Base-by-base conservation (phyloP, 2,888 invertebrate genomes). In the Coelopa pilipes region DNA sequence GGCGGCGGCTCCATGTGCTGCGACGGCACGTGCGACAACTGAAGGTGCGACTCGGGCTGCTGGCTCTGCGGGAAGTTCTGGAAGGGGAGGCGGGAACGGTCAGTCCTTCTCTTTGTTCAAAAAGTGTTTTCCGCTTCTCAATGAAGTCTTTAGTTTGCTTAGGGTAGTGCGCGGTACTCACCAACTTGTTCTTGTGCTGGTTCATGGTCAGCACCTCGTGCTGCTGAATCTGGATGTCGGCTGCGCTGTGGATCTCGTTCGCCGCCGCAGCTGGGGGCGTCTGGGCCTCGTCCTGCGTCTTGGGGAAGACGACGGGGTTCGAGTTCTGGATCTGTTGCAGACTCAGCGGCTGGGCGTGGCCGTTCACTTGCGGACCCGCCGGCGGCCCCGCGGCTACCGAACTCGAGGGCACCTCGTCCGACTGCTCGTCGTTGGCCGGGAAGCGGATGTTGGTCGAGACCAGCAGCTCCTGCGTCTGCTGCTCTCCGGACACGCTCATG, bases 391-490 rank as follows among this genome's bases (percentile, higher is more conserved):
- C 76, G 12, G 78, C 71, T 0, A 78, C 74, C 3, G 80, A 76
- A 7, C 79, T 72, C 0, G 83, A 78, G 0, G 81, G 53, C 13
- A 78, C 72, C 73, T 84, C 84, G 0, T 75, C 67, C 0, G 79
- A 78, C 62, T 84, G 83, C 9, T 83, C 84, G 17, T 83, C 83
- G 73, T 80, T 82, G 0, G 80, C 82, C 0, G 88, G 88, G 70
- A 88, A 88, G 0, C 88, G 86, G 70, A 88, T 86, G 74, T 86
- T 87, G 53, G 83, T 86, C 17, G 86, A 84, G 2, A 87, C 84
- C 17, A 86, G 76, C 0, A 86, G 76, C 57, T 87, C 86, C 72
- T 87, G 84, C 2, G 84, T 86, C 53, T 86, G 82, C 60, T 83
- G 83, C 21, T 76, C 71, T 15, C 55, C 75, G 49, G 13, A 60